Base-by-base conservation (phyloP, 2,113 vertebrate genomes). In the Grantiella picta region DNA sequence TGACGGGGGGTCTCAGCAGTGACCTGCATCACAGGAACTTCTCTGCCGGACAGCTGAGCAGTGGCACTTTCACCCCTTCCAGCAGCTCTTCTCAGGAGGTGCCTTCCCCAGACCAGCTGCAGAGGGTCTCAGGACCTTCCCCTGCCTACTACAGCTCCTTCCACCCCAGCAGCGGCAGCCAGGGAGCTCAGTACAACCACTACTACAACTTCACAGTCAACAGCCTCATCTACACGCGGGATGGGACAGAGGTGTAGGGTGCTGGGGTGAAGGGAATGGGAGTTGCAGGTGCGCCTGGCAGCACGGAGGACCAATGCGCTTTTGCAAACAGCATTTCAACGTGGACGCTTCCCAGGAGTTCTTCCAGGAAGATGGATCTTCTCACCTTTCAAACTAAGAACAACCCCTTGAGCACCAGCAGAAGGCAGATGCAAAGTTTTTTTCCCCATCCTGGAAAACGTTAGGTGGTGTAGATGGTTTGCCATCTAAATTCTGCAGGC, bases 121-220 rank as follows among this genome's bases (percentile, higher is more conserved):
- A 97, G 88, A 90, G 96, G 54, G 96, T 96, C 2, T 86, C 97
- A 0, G 97, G 95, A 76, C 96, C 95, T 95, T 92, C 97, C 18
- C 96, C 82, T 5, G 93, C 99, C 59, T 99, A 99, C 92, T 99
- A 99, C 95, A 98, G 98, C 97, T 98, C 99, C 36, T 99, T 99
- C 89, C 96, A 97, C 35, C 97, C 98, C 15, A 85, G 98, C 94
- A 95, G 97, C 72, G 50, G 98, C 76, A 98, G 98, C 84, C 98
- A 99, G 64, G 97, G 97, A 23, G 98, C 98, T 73, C 99, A 99
- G 90, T 97, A 97, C 76, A 98, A 98, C 96, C 99, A 99, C 94
- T 99, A 99, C 94, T 98, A 98, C 97, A 97, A 98, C 96, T 99
- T 99, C 98, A 99, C 99, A 7, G 99, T 99, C 71, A 99, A 99